Evolutionary conservation across 2,888 invertebrate genomes (phyloP).

Genomic region (Deroplatys truncata): DNA sequence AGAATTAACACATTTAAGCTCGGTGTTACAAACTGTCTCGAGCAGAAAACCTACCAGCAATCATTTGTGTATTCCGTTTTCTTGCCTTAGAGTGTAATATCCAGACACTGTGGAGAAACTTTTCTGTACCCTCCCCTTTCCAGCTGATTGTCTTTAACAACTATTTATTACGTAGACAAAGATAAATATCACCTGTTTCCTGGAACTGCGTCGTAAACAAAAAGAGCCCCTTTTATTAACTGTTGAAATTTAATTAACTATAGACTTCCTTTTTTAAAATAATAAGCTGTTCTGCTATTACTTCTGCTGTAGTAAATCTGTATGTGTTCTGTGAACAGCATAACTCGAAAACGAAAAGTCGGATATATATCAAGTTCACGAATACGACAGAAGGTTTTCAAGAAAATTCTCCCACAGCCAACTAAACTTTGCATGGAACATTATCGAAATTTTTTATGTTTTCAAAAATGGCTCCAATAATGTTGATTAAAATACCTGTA

Average conservation of each 20-base stretch:
- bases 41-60: neutral
- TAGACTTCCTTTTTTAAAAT: neutral
- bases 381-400: too few relatives aligned
- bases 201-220: neutral
- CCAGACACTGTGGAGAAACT: neutral
- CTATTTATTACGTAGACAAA: neutral
- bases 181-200: neutral
- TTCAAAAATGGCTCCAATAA: too few relatives aligned
- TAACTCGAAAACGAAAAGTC: too few relatives aligned
- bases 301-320: too few relatives aligned
- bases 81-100: neutral
- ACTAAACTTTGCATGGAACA: too few relatives aligned
- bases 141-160: neutral
- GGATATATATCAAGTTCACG: too few relatives aligned
- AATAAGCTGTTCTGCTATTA: too few relatives aligned
- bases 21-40: neutral
- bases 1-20: neutral
- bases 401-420: too few relatives aligned
- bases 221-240: neutral
- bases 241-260: neutral
- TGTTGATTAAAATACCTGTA: too few relatives aligned
- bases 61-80: neutral
- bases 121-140: too few relatives aligned
- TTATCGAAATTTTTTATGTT: too few relatives aligned
- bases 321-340: too few relatives aligned